Evolutionary conservation across 2,797 vertebrate species (phyloP).

Genomic region (Epinephelus coioides): DNA sequence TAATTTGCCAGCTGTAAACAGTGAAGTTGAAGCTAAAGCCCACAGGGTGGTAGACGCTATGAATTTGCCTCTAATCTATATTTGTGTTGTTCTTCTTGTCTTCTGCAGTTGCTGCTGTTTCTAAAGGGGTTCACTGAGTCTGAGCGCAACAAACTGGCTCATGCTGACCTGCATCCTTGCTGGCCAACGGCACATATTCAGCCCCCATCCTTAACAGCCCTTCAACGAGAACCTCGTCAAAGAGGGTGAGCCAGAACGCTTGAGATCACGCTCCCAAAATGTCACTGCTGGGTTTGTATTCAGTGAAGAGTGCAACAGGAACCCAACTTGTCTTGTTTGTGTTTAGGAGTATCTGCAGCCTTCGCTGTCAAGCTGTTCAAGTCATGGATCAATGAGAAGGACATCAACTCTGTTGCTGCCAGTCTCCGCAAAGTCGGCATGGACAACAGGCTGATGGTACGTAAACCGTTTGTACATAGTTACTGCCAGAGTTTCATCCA

Average conservation of each 20-base stretch:
- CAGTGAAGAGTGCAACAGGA: not conserved
- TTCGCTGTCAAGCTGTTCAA: conserved; percentile 98
- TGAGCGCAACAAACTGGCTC: conserved; percentile 97
- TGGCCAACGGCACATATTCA: conserved; percentile 95
- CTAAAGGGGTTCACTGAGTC: conserved; percentile 98
- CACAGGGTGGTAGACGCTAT: not conserved
- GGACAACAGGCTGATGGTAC: conserved; percentile 97
- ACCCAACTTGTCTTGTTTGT: not conserved
- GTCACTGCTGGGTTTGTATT: not conserved
- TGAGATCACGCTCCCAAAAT: not conserved
- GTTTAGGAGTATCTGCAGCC: conserved; percentile 93
- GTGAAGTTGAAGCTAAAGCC: not conserved
- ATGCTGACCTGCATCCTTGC: conserved; percentile 97
- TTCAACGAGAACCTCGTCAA: conserved; percentile 98
- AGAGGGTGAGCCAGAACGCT: conserved; percentile 86
- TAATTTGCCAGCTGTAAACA: not conserved
- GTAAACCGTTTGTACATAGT: rapidly evolving
- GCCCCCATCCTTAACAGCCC: conserved; percentile 95
- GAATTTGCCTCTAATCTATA: not conserved
- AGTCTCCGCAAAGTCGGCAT: conserved; percentile 96
- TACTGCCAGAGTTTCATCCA: not conserved
- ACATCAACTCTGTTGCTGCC: conserved; percentile 96
- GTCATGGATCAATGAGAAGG: conserved; percentile 97
- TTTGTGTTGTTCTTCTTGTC: not conserved
- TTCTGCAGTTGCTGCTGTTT: conserved; percentile 94